A percentile compares a stretch with the other conserved stretches of the same genome.
These are phyloP conservation scores for Tragopan temminckii DNA, from an alignment of 2,797 vertebrate genomes.

Conservation along the genomic window DNA sequence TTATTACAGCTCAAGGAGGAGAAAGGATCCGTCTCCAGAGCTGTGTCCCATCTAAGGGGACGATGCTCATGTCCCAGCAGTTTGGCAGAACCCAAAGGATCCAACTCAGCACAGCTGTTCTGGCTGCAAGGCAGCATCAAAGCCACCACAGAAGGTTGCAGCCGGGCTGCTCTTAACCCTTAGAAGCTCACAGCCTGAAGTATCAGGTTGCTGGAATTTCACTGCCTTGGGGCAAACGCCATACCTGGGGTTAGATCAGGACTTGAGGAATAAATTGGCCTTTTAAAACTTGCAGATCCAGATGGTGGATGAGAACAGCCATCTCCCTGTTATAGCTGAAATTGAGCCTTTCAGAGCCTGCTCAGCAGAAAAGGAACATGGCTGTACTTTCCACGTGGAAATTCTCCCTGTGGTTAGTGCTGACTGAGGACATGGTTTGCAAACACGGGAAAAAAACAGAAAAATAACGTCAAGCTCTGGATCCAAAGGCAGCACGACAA, in stretches of 20 bases:
- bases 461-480: background rate
- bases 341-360: background rate
- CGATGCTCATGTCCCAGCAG: rapidly evolving
- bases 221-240: slow-evolving; percentile 44
- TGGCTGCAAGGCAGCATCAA: background rate
- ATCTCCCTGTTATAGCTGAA: slow-evolving; percentile 46
- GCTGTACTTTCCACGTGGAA: slow-evolving; percentile 61
- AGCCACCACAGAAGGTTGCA: background rate
- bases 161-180: slow-evolving; percentile 27
- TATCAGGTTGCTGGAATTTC: slow-evolving; percentile 43
- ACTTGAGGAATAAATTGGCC: slow-evolving; percentile 48
- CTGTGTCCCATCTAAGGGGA: background rate
- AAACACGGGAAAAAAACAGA: background rate
- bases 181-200: background rate
- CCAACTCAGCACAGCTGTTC: background rate
- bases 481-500: background rate
- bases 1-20: rapidly evolving
- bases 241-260: slow-evolving; percentile 40
- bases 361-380: background rate
- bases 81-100: background rate
- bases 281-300: slow-evolving; percentile 28
- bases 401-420: slow-evolving; percentile 57
- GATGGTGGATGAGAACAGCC: slow-evolving; percentile 45
- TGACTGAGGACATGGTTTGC: slow-evolving; percentile 41
- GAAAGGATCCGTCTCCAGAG: background rate